Evolutionary conservation across 64 coral and sea anemone genomes (phyloP).

Genomic region (Porites australiensis): DNA sequence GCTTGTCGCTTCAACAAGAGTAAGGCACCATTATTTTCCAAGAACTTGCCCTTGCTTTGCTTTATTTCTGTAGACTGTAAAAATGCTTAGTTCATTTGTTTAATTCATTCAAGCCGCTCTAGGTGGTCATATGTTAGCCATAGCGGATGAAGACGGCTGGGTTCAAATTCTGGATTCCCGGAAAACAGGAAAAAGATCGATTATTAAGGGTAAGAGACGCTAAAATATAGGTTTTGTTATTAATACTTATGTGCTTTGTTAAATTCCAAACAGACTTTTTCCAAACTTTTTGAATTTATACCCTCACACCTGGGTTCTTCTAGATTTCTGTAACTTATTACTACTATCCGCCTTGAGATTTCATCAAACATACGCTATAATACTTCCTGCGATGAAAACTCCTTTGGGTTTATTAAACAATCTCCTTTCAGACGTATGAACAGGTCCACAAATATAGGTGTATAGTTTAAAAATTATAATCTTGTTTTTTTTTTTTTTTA

Average conservation of each 20-base stretch:
- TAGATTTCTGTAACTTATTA: no score
- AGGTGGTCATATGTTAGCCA: constrained; percentile 77
- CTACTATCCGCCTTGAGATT: no score
- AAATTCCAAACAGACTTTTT: no score
- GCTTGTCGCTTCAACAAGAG: constrained; percentile 89
- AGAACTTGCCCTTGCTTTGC: not conserved
- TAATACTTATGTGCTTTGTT: not conserved
- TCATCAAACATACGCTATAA: no score
- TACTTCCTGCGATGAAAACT: no score
- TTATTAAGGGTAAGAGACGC: constrained; percentile 80
- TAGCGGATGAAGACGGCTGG: constrained; percentile 96
- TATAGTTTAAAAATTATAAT: no score
- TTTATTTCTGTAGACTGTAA: not conserved
- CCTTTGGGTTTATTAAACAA: no score
- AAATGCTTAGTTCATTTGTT: not conserved
- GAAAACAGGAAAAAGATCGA: constrained; percentile 69
- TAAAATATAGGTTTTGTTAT: not conserved
- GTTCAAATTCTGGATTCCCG: constrained; percentile 82
- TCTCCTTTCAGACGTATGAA: no score
- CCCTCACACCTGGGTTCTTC: no score
- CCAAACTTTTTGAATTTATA: no score
- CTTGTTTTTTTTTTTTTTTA: no score
- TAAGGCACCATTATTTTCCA: constrained; percentile 37
- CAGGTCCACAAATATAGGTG: no score
- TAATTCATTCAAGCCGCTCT: constrained; percentile 37